phyloP scores from a whole-genome alignment of 2,113 vertebrate species.

The Apteryx mantelli region DNA sequence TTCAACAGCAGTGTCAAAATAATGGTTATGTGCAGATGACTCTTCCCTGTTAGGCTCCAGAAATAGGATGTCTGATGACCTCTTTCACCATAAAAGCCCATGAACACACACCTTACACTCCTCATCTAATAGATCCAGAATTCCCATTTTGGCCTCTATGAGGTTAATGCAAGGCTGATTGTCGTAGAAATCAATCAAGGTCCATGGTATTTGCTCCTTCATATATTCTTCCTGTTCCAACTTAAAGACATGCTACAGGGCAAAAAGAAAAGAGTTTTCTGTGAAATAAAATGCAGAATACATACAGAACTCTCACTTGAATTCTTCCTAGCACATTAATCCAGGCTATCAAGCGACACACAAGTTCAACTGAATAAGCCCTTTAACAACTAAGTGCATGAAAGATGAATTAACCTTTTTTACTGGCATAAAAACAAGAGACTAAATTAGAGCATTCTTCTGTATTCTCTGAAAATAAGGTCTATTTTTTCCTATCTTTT shows the following conservation, averaged over 20 bases:
- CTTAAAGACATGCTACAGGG: constrained; percentile 94
- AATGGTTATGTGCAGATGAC: background rate
- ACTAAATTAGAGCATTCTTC: background rate
- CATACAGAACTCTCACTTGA: background rate
- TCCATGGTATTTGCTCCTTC: constrained; percentile 99
- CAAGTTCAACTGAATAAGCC: background rate
- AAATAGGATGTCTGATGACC: background rate
- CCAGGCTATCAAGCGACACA: background rate
- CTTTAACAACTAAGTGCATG: background rate
- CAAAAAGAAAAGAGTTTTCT: constrained; percentile 7
- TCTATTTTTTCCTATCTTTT: background rate
- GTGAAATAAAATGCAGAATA: constrained; percentile 37
- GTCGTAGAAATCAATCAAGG: constrained; percentile 98
- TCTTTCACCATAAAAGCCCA: background rate
- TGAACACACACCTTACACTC: constrained; percentile 90
- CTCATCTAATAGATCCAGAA: constrained; percentile 95
- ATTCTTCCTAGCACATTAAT: constrained; percentile 17
- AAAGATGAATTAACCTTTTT: constrained; percentile 40
- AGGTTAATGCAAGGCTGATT: constrained; percentile 99
- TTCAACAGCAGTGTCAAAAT: background rate
- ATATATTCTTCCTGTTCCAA: constrained; percentile 99
- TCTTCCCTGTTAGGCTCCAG: background rate
- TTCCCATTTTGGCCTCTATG: constrained; percentile 96
- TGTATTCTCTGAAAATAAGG: background rate
- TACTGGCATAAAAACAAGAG: constrained; percentile 5